phyloP scores from a whole-genome alignment of 2,797 vertebrate species.

The Stomatorhinus walkeri region DNA sequence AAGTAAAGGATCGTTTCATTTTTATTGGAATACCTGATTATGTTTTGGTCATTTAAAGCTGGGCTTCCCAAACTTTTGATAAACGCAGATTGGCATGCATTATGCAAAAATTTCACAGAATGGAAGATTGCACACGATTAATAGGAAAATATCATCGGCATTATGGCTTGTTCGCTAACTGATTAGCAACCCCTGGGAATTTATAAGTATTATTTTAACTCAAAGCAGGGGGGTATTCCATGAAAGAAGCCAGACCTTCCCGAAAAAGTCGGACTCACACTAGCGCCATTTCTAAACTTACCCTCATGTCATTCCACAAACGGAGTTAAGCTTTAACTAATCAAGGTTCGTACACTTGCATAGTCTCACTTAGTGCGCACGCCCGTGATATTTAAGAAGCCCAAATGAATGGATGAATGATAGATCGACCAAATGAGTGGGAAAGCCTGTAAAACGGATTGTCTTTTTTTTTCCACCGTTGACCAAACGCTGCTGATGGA shows the following conservation, averaged over 20 bases:
- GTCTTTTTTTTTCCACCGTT: neutral
- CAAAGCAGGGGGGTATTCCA: neutral
- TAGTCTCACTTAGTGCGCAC: neutral
- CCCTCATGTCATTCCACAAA: neutral
- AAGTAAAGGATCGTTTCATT: neutral
- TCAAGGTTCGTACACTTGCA: neutral
- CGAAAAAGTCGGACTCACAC: too few species aligned
- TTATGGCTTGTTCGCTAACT: neutral
- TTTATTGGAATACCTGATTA: neutral
- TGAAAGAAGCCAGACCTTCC: neutral
- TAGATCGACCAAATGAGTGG: neutral
- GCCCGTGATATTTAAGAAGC: neutral
- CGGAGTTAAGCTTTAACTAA: neutral
- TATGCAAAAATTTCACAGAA: neutral
- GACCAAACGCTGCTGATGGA: neutral
- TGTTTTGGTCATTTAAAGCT: neutral
- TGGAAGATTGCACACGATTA: neutral
- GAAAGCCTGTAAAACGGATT: neutral
- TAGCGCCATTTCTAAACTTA: neutral
- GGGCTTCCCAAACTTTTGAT: neutral
- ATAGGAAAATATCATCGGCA: neutral
- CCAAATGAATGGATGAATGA: neutral
- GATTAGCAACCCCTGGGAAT: neutral
- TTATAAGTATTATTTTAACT: neutral
- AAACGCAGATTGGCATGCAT: neutral